Conservation (phyloP, 2,113 vertebrate genomes). For the Carassius gibelio region DNA sequence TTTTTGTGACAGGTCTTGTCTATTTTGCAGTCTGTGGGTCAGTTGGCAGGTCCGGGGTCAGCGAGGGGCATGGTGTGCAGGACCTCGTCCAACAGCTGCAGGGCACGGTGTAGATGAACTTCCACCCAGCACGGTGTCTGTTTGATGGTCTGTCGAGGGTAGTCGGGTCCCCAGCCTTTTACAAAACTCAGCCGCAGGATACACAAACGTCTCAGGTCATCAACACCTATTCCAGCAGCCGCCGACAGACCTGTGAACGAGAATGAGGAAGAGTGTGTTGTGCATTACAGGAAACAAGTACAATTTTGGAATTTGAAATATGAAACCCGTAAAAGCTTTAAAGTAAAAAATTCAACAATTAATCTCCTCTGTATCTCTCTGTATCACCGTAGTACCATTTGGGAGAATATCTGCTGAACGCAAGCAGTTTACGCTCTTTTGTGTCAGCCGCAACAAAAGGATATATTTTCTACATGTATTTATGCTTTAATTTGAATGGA, state of each 20-base stretch:
- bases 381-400: too few species aligned
- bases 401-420: too few species aligned
- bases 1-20: constrained; percentile 13
- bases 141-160: constrained; percentile 81
- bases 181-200: constrained; percentile 81
- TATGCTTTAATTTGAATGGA: too few species aligned
- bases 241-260: constrained; percentile 65
- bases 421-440: too few species aligned
- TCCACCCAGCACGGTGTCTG: constrained; percentile 85
- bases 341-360: too few species aligned
- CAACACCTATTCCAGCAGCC: constrained; percentile 76
- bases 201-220: constrained; percentile 77
- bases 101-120: constrained; percentile 79
- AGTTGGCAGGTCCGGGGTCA: constrained; percentile 68
- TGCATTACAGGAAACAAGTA: not conserved
- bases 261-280: not conserved
- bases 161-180: constrained; percentile 85
- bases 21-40: constrained; percentile 30
- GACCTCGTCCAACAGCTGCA: constrained; percentile 82
- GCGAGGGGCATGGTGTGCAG: constrained; percentile 78
- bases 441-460: too few species aligned
- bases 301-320: not conserved
- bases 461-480: too few species aligned
- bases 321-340: too few species aligned
- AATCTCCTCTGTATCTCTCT: too few species aligned